phyloP scores from a whole-genome alignment of 2,888 invertebrate genomes.

The Dryobotodes eremita region DNA sequence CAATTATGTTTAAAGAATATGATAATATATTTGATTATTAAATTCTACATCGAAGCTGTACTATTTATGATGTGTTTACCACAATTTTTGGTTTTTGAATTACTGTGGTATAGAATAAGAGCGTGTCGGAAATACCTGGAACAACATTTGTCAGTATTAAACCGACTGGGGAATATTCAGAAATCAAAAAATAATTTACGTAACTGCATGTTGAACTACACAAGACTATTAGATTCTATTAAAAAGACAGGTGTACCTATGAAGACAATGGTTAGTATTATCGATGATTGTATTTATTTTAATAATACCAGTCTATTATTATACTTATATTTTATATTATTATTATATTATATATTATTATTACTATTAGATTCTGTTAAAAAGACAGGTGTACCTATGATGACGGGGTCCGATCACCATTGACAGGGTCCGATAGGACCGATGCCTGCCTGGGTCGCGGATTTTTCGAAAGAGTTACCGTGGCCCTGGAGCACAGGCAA shows the following conservation, averaged over 20 bases:
- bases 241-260: background rate
- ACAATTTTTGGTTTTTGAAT: constrained; percentile 2
- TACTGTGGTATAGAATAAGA: background rate
- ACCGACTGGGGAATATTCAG: background rate
- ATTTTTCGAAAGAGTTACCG: too few species aligned
- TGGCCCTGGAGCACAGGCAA: too few species aligned
- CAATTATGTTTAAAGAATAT: background rate
- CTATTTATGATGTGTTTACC: background rate
- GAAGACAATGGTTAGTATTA: constrained; percentile 4
- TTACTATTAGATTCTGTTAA: background rate
- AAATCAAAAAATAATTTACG: constrained; percentile 2
- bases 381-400: background rate
- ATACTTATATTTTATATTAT: too few species aligned
- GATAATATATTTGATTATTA: background rate
- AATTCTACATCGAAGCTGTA: background rate
- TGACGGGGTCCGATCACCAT: too few species aligned
- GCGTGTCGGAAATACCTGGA: background rate
- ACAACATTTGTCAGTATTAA: background rate
- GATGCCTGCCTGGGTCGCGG: too few species aligned
- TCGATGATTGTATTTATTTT: too few species aligned
- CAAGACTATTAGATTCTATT: background rate
- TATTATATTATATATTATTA: too few species aligned
- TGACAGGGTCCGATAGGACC: too few species aligned
- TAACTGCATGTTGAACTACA: constrained; percentile 3
- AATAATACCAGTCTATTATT: too few species aligned